Evolutionary conservation across 2,888 invertebrate species (phyloP).

Genomic region (Scaptomyza polygonia): DNA sequence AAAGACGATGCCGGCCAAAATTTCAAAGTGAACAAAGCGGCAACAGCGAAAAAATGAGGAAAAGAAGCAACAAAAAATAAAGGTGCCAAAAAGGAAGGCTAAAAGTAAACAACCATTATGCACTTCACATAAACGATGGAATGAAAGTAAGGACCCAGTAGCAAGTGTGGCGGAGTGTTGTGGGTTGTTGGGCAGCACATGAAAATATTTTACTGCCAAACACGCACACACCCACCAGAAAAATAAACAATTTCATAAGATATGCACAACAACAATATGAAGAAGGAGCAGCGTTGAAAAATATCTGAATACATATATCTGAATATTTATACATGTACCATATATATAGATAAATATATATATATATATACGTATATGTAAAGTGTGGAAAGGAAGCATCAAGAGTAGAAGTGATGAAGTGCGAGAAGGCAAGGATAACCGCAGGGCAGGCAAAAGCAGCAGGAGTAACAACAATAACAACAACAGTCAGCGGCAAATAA

Average conservation of each 20-base stretch:
- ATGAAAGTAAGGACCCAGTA: constrained; percentile 6
- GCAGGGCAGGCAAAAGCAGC: constrained; percentile 40
- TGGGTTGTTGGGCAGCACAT: constrained; percentile 59
- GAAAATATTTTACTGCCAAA: constrained; percentile 68
- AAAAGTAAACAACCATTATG: constrained; percentile 79
- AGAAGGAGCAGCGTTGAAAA: constrained; percentile 52
- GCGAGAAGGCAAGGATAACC: constrained; percentile 42
- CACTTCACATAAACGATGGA: constrained; percentile 68
- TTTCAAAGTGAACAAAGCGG: constrained; percentile 74
- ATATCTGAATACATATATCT: constrained; percentile 70
- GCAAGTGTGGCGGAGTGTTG: constrained; percentile 16
- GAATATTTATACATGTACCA: not conserved
- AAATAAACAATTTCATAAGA: constrained; percentile 80
- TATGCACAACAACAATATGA: constrained; percentile 57
- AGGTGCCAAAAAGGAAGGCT: constrained; percentile 48
- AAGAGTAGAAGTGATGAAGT: not conserved
- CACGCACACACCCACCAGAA: constrained; percentile 47
- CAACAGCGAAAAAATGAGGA: constrained; percentile 3
- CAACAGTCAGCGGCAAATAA: constrained; percentile 56
- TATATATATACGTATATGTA: constrained; percentile 15
- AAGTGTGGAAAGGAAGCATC: constrained; percentile 36
- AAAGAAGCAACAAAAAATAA: constrained; percentile 10
- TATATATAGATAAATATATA: constrained; percentile 7
- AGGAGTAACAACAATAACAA: not conserved
- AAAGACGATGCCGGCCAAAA: constrained; percentile 40